Base-by-base conservation (phyloP, 2,113 vertebrate genomes). In the Pangasianodon gigas region DNA sequence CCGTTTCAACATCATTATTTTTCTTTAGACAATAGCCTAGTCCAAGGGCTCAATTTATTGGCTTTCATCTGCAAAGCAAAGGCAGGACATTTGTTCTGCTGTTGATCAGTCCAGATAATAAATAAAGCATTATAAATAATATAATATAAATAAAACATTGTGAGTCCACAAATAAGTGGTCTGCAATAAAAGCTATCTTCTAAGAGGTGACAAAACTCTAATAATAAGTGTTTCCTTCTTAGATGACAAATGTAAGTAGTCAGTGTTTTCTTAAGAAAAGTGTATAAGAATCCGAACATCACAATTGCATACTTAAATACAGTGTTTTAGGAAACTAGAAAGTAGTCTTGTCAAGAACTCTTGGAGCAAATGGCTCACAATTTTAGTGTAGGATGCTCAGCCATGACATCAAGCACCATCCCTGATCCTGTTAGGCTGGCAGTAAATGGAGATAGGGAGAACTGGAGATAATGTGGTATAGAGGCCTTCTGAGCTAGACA, bases 221-320 rank as follows among this genome's bases (percentile, higher is more conserved):
- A 24, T 18, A 86, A 44, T 48, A 48, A 74, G 11, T 44, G 84
- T 75, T 91, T 90, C 81, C 87, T 93, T 89, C 41, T 92, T 46
- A 24, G 37, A 60, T 56, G 48, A 74, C 29, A 67, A 71, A 89
- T 58, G 69, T 87, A 90, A 83, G 75, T 85, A 79, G 69, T 75
- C 16, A 69, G 69, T 46, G n/a, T 32, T 65, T 67, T 85, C 51
- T 82, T 79, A 18, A 77, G 79, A 84, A 89, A 58, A 52, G 56
- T 75, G 6, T 32, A 9, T 56, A 44, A 81, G 29, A 51, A 26
- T 80, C 8, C 65, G 19, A 65, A 88, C 37, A 62, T 60, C 37
- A 84, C 37, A 44, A 84, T 9, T 44, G 24, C 24, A 6, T 19
- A 44, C 32, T 41, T 58, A 26, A 44, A 26, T 60, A 29, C 16